These are phyloP conservation scores for Hassar affinis DNA, from an alignment of 2,113 vertebrate species.

Conservation along the genomic window DNA sequence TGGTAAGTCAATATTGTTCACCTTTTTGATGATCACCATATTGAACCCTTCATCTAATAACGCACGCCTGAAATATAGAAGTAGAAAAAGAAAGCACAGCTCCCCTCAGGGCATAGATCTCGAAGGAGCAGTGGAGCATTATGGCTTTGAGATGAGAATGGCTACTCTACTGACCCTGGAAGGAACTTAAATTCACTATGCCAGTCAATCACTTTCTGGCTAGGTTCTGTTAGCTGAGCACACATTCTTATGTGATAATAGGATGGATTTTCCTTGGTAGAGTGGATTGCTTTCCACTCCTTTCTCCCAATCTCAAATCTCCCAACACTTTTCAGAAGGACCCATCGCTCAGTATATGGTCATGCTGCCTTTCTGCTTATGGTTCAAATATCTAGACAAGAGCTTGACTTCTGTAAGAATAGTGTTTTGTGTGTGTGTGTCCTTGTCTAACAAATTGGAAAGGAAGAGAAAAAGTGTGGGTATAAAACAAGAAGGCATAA, in stretches of 20 bases:
- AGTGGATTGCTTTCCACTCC: slow-evolving; percentile 16
- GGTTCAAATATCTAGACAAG: slow-evolving; percentile 8
- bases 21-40: slow-evolving; percentile 48
- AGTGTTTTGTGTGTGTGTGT: slow-evolving; percentile 22
- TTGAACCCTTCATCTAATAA: slow-evolving; percentile 31
- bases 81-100: slow-evolving; percentile 2
- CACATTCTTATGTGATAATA: slow-evolving; percentile 40
- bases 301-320: not conserved
- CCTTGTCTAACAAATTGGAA: not conserved
- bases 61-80: slow-evolving; percentile 34
- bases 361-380: slow-evolving; percentile 35
- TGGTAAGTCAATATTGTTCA: slow-evolving; percentile 45
- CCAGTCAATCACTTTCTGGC: slow-evolving; percentile 8
- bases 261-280: slow-evolving; percentile 10
- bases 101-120: slow-evolving; percentile 1
- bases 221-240: slow-evolving; percentile 17
- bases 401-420: slow-evolving; percentile 13
- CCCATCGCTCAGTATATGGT: slow-evolving; percentile 7
- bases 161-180: slow-evolving; percentile 21
- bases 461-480: slow-evolving; percentile 5
- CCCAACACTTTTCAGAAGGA: slow-evolving; percentile 1
- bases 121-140: slow-evolving; percentile 16
- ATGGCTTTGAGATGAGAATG: not conserved
- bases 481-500: slow-evolving; percentile 13
- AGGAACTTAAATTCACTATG: slow-evolving; percentile 39